Evolutionary conservation across 2,113 vertebrate species (phyloP).

Genomic region (Gymnobelideus leadbeateri): DNA sequence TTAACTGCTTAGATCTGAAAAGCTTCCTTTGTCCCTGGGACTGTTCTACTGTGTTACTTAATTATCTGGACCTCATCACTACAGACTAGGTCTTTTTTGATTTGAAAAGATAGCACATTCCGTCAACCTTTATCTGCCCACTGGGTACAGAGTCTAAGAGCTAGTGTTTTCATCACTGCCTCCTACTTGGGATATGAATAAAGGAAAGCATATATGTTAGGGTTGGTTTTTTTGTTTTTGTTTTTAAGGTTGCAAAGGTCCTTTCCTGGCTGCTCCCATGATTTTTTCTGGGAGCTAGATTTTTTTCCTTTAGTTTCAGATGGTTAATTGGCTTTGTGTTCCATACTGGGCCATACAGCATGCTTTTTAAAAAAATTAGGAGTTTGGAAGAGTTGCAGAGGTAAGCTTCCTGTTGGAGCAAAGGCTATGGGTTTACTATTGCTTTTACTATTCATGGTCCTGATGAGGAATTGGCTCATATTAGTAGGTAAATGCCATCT

Average conservation of each 20-base stretch:
- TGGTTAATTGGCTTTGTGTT: slow-evolving; percentile 2
- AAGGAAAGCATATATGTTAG: slow-evolving; percentile 4
- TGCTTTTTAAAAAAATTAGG: slow-evolving; percentile 42
- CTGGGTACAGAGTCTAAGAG: slow-evolving; percentile 29
- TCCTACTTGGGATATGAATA: background rate
- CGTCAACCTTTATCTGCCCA: slow-evolving; percentile 29
- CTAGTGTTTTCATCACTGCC: slow-evolving; percentile 19
- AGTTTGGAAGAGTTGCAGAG: background rate
- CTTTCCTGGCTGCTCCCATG: background rate
- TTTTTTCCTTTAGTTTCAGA: slow-evolving; percentile 32
- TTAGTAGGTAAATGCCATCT: background rate
- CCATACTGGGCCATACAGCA: background rate
- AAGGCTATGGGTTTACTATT: slow-evolving; percentile 19
- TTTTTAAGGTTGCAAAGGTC: background rate
- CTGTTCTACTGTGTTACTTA: slow-evolving; percentile 27
- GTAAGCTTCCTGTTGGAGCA: background rate
- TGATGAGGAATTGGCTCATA: background rate
- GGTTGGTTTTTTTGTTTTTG: background rate
- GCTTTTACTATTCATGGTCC: slow-evolving; percentile 43
- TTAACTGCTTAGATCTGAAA: slow-evolving; percentile 31
- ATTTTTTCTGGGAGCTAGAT: slow-evolving; percentile 40
- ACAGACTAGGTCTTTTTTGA: slow-evolving; percentile 49
- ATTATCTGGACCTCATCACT: slow-evolving; percentile 50
- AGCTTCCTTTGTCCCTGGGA: slow-evolving; percentile 30
- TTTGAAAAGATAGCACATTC: slow-evolving; percentile 45